Evolutionary conservation across 1,140 invertebrate genomes (phyloP), one percentile per base, ranked within the genome.

Genomic region (Gryllus bimaculatus): DNA sequence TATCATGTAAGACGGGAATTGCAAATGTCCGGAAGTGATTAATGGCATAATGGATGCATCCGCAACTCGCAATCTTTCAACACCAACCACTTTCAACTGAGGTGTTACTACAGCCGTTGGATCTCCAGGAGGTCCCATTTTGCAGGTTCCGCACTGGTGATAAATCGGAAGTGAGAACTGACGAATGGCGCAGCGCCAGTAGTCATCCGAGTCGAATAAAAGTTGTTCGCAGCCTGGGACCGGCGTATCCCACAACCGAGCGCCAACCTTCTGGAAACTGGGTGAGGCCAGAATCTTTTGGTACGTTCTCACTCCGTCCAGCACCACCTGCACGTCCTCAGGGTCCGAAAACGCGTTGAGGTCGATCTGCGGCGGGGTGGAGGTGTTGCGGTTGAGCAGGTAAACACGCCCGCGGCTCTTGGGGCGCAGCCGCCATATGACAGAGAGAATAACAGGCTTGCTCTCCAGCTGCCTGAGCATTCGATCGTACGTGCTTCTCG

Each of bases 331-430:
- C 26, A 90, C 81, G 83, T 92, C 91, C n/a, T 39, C 26, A 39
- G 26, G 26, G 26, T 39, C 26, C 26, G 26, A 39, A 39, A 39
- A 39, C 1, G 26, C 86, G 84, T 76, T 83, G 0, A 95, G 91
- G 82, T 94, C 90, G 20, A 98, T 92, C n/a, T 90, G 85, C 0
- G 96, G 96, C 83, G 94, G 91, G 12, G 90, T 87, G 75, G 89
- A 89, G 8, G 94, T 94, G 86, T 95, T 90, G 74, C 84, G 90
- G 80, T 88, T 89, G 79, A 88, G 87, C 7, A 96, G 85, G 83
- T 88, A 88, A 48, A 96, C 88, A 79, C 87, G 89, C 4, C 95
- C 95, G 77, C 87, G 88, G 48, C 92, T 93, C 85, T 93, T 91
- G 3, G 94, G 94, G 74, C 91, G 86, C 85, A 95, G 84, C 0